These are phyloP conservation scores for Amphiprion clarkii DNA, from an alignment of 2,797 vertebrate genomes.

Conservation along the genomic window DNA sequence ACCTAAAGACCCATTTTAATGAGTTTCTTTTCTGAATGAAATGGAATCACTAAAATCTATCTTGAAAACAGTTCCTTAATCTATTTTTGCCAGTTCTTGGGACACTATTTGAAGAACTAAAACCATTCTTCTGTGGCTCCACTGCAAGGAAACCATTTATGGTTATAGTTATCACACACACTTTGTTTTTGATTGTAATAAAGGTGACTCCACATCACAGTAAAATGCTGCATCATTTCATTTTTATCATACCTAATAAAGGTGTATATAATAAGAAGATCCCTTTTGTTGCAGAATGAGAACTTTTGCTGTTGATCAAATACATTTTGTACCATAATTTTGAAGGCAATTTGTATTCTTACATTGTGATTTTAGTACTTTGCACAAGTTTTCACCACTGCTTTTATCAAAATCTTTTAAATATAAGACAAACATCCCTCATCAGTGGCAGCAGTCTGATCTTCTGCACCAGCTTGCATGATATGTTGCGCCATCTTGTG, in stretches of 20 bases:
- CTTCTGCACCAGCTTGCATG: background rate
- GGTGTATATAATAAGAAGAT: background rate
- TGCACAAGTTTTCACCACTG: background rate
- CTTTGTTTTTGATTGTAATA: too few species aligned
- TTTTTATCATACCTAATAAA: background rate
- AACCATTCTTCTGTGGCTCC: too few species aligned
- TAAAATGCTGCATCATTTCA: background rate
- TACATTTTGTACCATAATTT: background rate
- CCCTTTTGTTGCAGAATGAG: background rate
- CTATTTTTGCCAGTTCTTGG: too few species aligned
- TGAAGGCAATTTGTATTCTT: background rate
- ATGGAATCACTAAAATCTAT: too few species aligned
- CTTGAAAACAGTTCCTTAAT: too few species aligned
- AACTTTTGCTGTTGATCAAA: background rate
- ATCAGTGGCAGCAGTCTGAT: background rate
- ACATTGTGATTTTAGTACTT: background rate
- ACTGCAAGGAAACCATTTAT: too few species aligned
- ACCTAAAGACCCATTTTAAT: too few species aligned
- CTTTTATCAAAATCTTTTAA: background rate
- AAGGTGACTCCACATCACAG: background rate
- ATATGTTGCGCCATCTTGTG: slow-evolving; percentile 53
- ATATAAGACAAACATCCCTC: too few species aligned
- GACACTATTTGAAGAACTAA: too few species aligned
- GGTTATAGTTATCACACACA: too few species aligned
- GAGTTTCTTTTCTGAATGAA: too few species aligned